These are phyloP conservation scores for Mythimna albipuncta DNA, from an alignment of 2,888 invertebrate genomes.

Conservation along the genomic window DNA sequence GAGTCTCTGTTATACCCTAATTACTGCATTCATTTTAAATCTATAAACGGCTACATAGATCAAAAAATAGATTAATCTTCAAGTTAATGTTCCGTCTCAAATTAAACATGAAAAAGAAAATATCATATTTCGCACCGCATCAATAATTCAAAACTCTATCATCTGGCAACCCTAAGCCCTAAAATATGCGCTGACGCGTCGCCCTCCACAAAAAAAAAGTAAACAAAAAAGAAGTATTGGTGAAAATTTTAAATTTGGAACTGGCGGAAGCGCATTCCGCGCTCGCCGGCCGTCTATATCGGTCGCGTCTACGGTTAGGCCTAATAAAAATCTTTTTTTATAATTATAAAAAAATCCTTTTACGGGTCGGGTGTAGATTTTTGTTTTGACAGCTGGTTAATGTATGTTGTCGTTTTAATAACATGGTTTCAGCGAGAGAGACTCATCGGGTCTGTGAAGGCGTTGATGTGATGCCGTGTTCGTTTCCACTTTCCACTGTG, in stretches of 20 bases:
- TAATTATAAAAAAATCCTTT: slow-evolving; percentile 50
- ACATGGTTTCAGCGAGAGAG: slow-evolving; percentile 54
- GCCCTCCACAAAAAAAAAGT: slow-evolving; percentile 49
- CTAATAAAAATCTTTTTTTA: slow-evolving; percentile 56
- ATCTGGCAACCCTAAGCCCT: slow-evolving; percentile 50
- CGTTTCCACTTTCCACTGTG: slow-evolving; percentile 23
- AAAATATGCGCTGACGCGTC: slow-evolving; percentile 40
- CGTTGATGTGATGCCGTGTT: slow-evolving; percentile 19
- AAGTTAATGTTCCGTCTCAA: slow-evolving; percentile 14
- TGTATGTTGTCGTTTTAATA: slow-evolving; percentile 47
- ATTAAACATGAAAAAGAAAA: slow-evolving; percentile 40
- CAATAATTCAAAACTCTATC: slow-evolving; percentile 31
- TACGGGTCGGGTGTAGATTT: slow-evolving; percentile 21
- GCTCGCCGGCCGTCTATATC: slow-evolving; percentile 75
- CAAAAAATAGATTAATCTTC: slow-evolving; percentile 7
- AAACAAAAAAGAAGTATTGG: slow-evolving; percentile 67
- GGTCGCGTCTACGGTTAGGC: slow-evolving; percentile 65
- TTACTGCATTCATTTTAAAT: neutral
- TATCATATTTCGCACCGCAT: slow-evolving; percentile 48
- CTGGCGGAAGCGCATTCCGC: slow-evolving; percentile 81
- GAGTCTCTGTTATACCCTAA: no score
- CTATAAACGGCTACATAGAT: neutral
- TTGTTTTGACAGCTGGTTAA: slow-evolving; percentile 65
- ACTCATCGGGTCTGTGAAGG: slow-evolving; percentile 21
- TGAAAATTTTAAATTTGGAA: slow-evolving; percentile 80